phyloP scores from a whole-genome alignment of 2,888 invertebrate genomes.

The Asteroscopus sphinx region DNA sequence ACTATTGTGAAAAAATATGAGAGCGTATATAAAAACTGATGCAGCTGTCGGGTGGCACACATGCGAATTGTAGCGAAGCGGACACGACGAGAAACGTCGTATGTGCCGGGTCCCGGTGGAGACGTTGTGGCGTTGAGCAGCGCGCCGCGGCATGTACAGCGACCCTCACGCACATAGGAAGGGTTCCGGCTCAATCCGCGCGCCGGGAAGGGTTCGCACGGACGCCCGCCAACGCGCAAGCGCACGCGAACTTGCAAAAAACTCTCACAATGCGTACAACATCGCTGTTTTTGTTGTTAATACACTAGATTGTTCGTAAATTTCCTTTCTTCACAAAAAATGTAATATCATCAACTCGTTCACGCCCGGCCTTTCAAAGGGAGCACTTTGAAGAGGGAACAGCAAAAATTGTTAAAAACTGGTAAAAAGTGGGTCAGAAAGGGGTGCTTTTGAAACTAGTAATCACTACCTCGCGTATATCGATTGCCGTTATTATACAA shows the following conservation, averaged over 20 bases:
- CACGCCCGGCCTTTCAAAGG: slow-evolving; percentile 89
- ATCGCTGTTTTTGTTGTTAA: slow-evolving; percentile 88
- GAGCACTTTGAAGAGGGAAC: slow-evolving; percentile 85
- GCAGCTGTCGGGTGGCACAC: slow-evolving; percentile 88
- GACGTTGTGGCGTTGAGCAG: slow-evolving; percentile 66
- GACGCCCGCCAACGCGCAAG: slow-evolving; percentile 88
- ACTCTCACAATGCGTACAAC: slow-evolving; percentile 85
- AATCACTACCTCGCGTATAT: slow-evolving; percentile 87
- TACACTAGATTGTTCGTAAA: slow-evolving; percentile 89
- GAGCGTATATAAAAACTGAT: slow-evolving; percentile 88
- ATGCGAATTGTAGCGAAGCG: slow-evolving; percentile 86
- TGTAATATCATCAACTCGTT: slow-evolving; percentile 90
- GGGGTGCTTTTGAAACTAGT: slow-evolving; percentile 89
- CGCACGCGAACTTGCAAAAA: slow-evolving; percentile 89
- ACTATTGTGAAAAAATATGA: slow-evolving; percentile 88
- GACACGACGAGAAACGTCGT: slow-evolving; percentile 66
- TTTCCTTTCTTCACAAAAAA: slow-evolving; percentile 86
- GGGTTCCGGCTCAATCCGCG: slow-evolving; percentile 85
- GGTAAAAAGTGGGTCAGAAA: slow-evolving; percentile 90
- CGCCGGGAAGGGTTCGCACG: slow-evolving; percentile 85
- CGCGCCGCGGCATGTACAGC: slow-evolving; percentile 41
- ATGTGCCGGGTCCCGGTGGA: slow-evolving; percentile 60
- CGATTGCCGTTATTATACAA: slow-evolving; percentile 88
- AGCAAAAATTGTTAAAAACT: slow-evolving; percentile 86
- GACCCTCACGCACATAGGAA: slow-evolving; percentile 76